Conservation (phyloP, 2,888 invertebrate genomes). For the Eueremaeus valkanovi region DNA sequence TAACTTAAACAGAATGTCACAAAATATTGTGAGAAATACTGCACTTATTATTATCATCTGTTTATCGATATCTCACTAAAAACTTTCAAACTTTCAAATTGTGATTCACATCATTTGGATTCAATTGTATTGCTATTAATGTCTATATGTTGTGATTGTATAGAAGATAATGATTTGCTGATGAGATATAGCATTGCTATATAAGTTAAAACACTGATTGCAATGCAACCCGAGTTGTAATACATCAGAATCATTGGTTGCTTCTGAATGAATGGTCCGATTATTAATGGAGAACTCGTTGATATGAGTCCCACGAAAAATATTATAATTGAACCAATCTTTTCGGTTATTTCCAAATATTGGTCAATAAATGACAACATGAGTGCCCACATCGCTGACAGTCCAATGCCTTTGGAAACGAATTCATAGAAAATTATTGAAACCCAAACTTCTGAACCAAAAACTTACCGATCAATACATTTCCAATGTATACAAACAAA, state of each 20-base stretch:
- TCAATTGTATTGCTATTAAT: neutral
- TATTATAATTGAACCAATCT: slow-evolving; percentile 38
- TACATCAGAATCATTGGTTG: slow-evolving; percentile 36
- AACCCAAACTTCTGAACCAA: neutral
- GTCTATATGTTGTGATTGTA: neutral
- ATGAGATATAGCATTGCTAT: slow-evolving; percentile 1
- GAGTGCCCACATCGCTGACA: slow-evolving; percentile 15
- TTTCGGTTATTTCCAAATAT: slow-evolving; percentile 35
- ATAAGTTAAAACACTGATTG: slow-evolving; percentile 10
- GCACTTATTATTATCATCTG: neutral
- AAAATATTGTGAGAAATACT: too few relatives aligned
- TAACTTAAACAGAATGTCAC: too few relatives aligned
- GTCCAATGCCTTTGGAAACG: slow-evolving; percentile 9
- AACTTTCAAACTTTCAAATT: neutral
- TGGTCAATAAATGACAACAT: slow-evolving; percentile 38
- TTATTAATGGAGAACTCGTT: slow-evolving; percentile 26
- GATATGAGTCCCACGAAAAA: slow-evolving; percentile 34
- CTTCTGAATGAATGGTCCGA: slow-evolving; percentile 31
- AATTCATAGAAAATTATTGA: too few relatives aligned
- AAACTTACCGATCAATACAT: slow-evolving; percentile 13
- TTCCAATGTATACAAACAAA: neutral
- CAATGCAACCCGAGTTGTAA: slow-evolving; percentile 16
- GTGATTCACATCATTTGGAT: neutral
- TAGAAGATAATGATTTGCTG: neutral
- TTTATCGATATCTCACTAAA: neutral